These are phyloP conservation scores for Phrynosoma blainvillii DNA, from an alignment of 2,113 vertebrate genomes.

Conservation along the genomic window DNA sequence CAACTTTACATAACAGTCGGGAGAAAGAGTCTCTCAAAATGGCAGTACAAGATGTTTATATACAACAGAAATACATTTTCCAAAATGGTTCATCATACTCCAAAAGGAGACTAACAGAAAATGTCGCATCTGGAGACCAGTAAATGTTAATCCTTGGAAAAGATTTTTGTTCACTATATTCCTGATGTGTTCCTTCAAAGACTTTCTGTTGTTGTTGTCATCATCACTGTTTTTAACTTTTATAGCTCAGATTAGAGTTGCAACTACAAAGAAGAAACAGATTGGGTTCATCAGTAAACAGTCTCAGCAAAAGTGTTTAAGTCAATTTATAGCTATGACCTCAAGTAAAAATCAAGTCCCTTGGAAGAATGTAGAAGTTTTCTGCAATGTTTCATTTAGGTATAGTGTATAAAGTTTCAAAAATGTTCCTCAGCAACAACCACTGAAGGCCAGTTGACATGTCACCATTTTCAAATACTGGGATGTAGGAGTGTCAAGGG, in stretches of 20 bases:
- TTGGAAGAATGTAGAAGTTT: not conserved
- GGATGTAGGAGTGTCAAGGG: not conserved
- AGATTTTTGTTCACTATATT: constrained; percentile 5
- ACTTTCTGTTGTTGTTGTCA: not conserved
- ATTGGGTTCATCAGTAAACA: not conserved
- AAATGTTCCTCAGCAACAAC: not conserved
- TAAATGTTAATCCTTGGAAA: not conserved
- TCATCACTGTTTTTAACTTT: not conserved
- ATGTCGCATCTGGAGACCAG: not conserved
- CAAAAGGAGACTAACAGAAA: not conserved
- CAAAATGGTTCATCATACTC: not conserved
- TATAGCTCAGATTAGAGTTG: constrained; percentile 12
- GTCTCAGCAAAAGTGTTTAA: not conserved
- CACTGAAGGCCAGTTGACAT: not conserved
- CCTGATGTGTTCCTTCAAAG: constrained; percentile 21
- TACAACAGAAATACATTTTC: not conserved
- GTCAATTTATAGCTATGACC: not conserved
- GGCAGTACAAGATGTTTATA: not conserved
- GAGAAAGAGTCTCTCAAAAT: not conserved
- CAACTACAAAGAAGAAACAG: constrained; percentile 32
- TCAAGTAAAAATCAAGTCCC: not conserved
- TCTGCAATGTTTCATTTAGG: constrained; percentile 5
- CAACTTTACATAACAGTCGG: too few species aligned
- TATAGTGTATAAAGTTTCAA: not conserved
- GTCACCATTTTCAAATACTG: not conserved